Percentiles rank a stretch among this genome's conserved stretches.
Conservation (phyloP, 1,140 invertebrate species). For the Tetragnatha versicolor region DNA sequence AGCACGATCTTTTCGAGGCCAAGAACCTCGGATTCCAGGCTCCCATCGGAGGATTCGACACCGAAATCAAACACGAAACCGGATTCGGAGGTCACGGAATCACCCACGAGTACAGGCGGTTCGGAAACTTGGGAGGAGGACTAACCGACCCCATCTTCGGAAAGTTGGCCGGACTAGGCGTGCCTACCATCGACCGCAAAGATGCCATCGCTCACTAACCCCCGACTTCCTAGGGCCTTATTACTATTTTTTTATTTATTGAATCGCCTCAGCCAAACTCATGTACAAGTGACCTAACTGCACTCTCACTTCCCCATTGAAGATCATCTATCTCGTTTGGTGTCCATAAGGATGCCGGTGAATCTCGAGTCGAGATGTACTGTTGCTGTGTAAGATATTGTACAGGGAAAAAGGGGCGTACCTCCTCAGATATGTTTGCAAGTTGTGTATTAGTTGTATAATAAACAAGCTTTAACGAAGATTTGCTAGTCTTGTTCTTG, state of each 20-base stretch:
- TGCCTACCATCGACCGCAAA: conserved; percentile 12
- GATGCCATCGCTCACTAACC: conserved; percentile 4
- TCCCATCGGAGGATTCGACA: conserved; percentile 7
- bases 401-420: neutral
- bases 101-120: conserved; percentile 33
- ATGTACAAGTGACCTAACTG: conserved; percentile 3
- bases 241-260: conserved; percentile 17
- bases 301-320: neutral
- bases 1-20: conserved; percentile 12
- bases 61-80: conserved; percentile 20
- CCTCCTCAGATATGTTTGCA: too few species aligned
- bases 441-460: too few species aligned
- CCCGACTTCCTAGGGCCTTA: neutral
- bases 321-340: too few species aligned
- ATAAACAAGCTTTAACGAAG: too few species aligned
- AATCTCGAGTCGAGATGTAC: neutral
- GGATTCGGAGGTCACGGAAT: conserved; percentile 29
- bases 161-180: conserved; percentile 5
- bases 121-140: neutral
- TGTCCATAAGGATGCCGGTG: too few species aligned
- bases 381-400: neutral
- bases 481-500: too few species aligned
- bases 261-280: conserved; percentile 14
- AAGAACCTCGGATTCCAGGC: neutral
- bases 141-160: neutral